These are phyloP conservation scores for Drosophila bunnanda DNA, from an alignment of 2,888 invertebrate genomes.

Conservation along the genomic window DNA sequence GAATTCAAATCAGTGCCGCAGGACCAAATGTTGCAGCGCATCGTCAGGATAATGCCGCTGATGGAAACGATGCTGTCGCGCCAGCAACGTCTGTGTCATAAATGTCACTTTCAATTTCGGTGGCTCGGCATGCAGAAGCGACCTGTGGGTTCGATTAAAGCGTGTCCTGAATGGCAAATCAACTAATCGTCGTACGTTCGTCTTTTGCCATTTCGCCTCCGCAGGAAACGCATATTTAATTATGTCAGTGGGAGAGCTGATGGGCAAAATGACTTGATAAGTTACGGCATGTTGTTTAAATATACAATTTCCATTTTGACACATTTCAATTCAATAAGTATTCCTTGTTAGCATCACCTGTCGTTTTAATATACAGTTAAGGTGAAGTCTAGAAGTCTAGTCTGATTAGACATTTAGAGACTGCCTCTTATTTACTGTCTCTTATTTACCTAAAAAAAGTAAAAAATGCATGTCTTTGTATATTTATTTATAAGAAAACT, in stretches of 20 bases:
- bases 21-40: conserved; percentile 36
- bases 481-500: background rate
- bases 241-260: conserved; percentile 35
- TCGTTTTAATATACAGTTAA: background rate
- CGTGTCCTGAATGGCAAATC: conserved; percentile 73
- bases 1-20: conserved; percentile 74
- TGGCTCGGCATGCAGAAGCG: conserved; percentile 60
- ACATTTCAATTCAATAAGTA: background rate
- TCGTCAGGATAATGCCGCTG: conserved; percentile 23
- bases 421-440: no score
- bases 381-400: background rate
- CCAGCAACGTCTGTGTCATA: conserved; percentile 62
- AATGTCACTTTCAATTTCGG: conserved; percentile 72
- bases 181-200: conserved; percentile 45
- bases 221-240: conserved; percentile 57
- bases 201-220: conserved; percentile 15
- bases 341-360: background rate
- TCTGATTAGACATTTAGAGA: no score
- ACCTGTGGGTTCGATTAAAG: conserved; percentile 61
- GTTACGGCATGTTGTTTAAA: background rate
- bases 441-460: no score
- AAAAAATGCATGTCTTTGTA: no score
- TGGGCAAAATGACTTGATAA: conserved; percentile 19
- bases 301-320: background rate
- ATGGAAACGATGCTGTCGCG: conserved; percentile 25